Base-by-base conservation (phyloP, 2,797 vertebrate genomes). In the Masticophis lateralis region DNA sequence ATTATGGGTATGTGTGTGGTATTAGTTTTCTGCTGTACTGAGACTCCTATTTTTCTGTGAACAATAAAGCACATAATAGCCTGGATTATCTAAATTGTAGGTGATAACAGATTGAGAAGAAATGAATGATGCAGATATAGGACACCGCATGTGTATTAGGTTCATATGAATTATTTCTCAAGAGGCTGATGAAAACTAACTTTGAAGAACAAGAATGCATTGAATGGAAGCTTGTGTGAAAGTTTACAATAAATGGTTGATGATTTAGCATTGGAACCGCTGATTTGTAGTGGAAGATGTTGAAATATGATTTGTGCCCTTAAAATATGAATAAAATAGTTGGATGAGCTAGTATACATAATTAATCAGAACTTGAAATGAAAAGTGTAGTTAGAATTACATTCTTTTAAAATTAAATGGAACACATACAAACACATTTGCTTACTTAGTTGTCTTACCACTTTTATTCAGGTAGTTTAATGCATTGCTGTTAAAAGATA, bases 141-240 rank as follows among this genome's bases (percentile, higher is more conserved):
- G 98, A 99, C 97, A 98, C 98, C 97, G 95, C 97, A 95, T 97
- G 97, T 98, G 98, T 98, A 98, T 98, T 98, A 97, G 98, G 98
- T 98, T 97, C 97, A 95, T 98, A 98, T 98, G 96, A 99, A 99
- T 99, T 98, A 99, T 98, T 99, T 98, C 98, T 98, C 27, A 28
- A 97, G 96, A 97, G 97, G 97, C 95, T 56, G 96, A 97, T 97
- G 97, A 98, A 97, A 97, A 97, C 97, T 97, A 95, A 93, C 91
- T 95, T 95, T 95, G 92, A 95, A 93, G 94, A 95, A 96, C 95
- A 97, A 95, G 95, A 88, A 87, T 95, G 92, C 93, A 95, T 91
- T 96, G 95, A 97, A 96, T 96, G 92, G 94, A 89, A 93, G 37
- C 95, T 96, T 0, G 0, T 94, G 95, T 97, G 95, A 96, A 97